These are phyloP conservation scores for Gadus chalcogrammus DNA, from an alignment of 2,113 vertebrate genomes.

Conservation along the genomic window DNA sequence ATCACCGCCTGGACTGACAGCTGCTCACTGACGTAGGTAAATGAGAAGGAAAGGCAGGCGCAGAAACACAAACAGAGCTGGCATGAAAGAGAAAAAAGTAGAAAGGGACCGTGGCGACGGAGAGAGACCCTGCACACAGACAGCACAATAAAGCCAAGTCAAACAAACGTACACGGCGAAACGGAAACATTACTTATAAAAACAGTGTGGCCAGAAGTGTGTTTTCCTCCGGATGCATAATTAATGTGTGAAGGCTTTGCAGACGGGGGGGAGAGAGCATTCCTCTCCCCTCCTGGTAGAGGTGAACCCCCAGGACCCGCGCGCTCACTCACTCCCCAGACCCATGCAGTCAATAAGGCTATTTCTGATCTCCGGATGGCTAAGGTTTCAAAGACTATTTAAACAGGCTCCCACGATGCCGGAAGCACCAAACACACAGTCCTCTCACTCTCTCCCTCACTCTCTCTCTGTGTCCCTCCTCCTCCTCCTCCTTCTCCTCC, in stretches of 20 bases:
- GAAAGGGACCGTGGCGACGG: conserved; percentile 14
- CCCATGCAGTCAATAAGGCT: conserved; percentile 71
- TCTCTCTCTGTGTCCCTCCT: conserved; percentile 16
- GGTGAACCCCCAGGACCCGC: conserved; percentile 58
- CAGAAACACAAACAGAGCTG: neutral
- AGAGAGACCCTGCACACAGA: neutral
- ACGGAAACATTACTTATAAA: conserved; percentile 30
- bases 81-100: conserved; percentile 9
- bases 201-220: conserved; percentile 42
- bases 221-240: conserved; percentile 55
- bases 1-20: conserved; percentile 56
- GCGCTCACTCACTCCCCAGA: conserved; percentile 61
- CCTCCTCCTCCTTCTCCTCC: conserved; percentile 13
- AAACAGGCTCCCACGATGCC: conserved; percentile 72
- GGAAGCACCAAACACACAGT: conserved; percentile 59
- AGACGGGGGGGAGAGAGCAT: conserved; percentile 13
- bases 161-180: conserved; percentile 28
- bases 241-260: conserved; percentile 48
- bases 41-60: conserved; percentile 24
- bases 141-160: conserved; percentile 2
- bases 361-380: conserved; percentile 74
- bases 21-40: conserved; percentile 36
- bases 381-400: conserved; percentile 76
- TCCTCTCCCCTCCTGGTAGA: conserved; percentile 16
- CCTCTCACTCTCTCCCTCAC: conserved; percentile 29